A percentile compares a stretch with the other conserved stretches of the same genome.
Evolutionary conservation across 2,888 invertebrate genomes (phyloP).

Genomic region (Beris chalybata): DNA sequence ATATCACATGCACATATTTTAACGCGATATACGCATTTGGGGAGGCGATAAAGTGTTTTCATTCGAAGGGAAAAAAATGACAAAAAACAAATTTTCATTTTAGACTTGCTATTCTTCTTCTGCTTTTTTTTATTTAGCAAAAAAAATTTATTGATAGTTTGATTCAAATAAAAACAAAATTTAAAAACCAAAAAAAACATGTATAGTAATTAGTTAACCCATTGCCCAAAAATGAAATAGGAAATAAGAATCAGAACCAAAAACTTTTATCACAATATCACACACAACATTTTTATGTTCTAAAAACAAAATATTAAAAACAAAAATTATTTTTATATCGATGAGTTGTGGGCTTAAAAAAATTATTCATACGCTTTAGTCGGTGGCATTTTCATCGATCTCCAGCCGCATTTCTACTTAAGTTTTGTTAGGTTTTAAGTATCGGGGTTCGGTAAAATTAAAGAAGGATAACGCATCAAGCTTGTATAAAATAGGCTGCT

Average conservation of each 20-base stretch:
- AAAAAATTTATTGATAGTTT: conserved; percentile 4
- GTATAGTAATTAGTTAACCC: no score
- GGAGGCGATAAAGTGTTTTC: background rate
- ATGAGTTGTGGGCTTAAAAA: no score
- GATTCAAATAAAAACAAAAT: background rate
- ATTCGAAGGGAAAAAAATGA: conserved; percentile 33
- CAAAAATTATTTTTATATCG: no score
- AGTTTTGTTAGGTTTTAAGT: conserved; percentile 6
- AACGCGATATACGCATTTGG: conserved; percentile 25
- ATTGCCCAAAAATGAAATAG: no score
- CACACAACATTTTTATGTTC: no score
- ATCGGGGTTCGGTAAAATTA: no score
- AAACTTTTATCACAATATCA: no score
- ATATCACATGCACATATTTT: background rate
- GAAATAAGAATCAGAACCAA: no score
- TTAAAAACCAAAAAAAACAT: no score
- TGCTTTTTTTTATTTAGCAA: background rate
- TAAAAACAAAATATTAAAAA: no score
- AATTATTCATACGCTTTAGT: no score
- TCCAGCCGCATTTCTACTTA: conserved; percentile 3
- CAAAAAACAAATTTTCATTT: conserved; percentile 39
- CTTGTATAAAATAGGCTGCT: conserved; percentile 33
- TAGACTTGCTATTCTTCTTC: conserved; percentile 7
- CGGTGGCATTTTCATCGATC: no score
- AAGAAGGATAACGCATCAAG: conserved; percentile 13